Evolutionary conservation across 2,113 vertebrate genomes (phyloP), one percentile per base, ranked within the genome.

Genomic region (Channa maculata): DNA sequence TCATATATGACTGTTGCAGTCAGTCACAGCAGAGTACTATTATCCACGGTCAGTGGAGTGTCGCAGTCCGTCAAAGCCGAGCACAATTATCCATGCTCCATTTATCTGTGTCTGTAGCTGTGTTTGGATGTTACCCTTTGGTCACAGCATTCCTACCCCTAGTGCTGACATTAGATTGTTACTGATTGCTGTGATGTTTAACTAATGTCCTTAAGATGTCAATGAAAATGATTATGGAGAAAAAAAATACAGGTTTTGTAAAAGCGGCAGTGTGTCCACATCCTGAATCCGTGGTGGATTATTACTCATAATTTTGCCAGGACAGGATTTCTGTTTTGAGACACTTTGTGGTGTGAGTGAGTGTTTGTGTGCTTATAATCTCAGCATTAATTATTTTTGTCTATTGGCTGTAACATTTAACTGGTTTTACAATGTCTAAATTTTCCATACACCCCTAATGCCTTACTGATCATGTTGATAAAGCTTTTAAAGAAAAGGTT

Each of bases 71-170:
- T 84, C 72, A 70, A 60, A 85, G 82, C 79, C 44, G 14, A 65
- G 69, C 33, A 3, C 60, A 53, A 55, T 90, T 85, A 86, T 64
- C 65, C 61, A 69, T 34, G 88, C 89, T 90, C 91, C 88, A 90
- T 83, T 92, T 88, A 54, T 82, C 72, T 46, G 60, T 65, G 77
- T 88, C 81, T 77, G 75, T 65, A 69, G 83, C 75, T 7, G 72
- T 57, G 48, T 46, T 34, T 53, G 53, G 60, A 44, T 65, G 48
- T 71, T 49, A 2, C 51, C 44, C 15, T 65, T 54, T 48, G 69
- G 53, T 59, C 44, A 33, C 46, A 44, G 55, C 46, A 3, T 14
- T 58, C 24, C 50, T 5, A 5, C 45, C 33, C 53, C 7, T 37
- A 3, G 41, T 12, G 52, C 57, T 65, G 64, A 67, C 15, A 57